A percentile compares a stretch with the other conserved stretches of the same genome.
phyloP scores from a whole-genome alignment of 2,888 invertebrate genomes.

The Cheilosia vernalis region DNA sequence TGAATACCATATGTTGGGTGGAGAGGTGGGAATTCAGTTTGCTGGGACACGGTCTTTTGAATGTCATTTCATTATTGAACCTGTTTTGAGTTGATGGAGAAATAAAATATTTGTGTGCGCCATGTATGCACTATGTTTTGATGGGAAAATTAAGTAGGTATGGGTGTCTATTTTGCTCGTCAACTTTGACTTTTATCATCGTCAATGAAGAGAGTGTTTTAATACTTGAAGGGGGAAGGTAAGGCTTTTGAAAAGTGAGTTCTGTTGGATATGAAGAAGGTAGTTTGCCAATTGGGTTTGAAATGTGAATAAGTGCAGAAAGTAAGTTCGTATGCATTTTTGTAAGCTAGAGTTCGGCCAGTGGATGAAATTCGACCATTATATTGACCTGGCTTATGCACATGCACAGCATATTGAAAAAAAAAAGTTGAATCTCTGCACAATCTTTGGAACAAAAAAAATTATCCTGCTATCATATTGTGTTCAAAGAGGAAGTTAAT shows the following conservation, averaged over 20 bases:
- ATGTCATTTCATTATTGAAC: neutral
- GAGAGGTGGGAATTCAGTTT: neutral
- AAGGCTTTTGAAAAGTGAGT: neutral
- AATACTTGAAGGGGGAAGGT: neutral
- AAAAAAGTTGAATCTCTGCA: too few relatives aligned
- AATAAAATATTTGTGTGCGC: neutral
- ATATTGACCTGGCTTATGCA: too few relatives aligned
- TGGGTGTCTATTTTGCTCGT: neutral
- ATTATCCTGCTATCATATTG: too few relatives aligned
- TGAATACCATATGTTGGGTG: neutral
- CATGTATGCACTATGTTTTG: neutral
- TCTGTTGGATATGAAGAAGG: neutral
- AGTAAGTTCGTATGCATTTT: too few relatives aligned
- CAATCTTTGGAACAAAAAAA: too few relatives aligned
- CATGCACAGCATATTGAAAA: too few relatives aligned
- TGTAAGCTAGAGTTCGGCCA: too few relatives aligned
- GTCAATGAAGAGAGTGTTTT: neutral
- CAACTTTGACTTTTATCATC: constrained; percentile 6
- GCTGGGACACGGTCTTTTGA: neutral
- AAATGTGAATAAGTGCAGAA: too few relatives aligned
- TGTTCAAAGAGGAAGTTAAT: too few relatives aligned
- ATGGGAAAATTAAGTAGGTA: neutral
- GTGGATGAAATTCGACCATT: too few relatives aligned
- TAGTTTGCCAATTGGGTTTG: too few relatives aligned
- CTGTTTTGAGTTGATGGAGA: neutral